A percentile compares a stretch with the other conserved stretches of the same genome.
Evolutionary conservation across 2,888 invertebrate genomes (phyloP).

Genomic region (Drosophila infuscata): DNA sequence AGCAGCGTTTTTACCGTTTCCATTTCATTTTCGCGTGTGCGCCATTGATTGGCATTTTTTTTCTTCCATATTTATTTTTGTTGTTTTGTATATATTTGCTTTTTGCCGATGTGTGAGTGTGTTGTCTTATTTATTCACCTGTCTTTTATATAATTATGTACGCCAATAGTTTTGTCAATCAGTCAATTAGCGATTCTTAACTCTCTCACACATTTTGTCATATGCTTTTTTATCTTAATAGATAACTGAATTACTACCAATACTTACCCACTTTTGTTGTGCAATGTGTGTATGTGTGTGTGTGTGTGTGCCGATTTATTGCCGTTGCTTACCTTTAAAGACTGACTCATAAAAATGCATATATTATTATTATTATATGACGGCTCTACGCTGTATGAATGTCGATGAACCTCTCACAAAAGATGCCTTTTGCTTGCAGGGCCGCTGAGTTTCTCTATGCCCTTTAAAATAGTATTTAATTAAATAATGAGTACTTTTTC

Average conservation of each 20-base stretch:
- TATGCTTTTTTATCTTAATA: conserved; percentile 47
- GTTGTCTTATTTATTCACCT: conserved; percentile 44
- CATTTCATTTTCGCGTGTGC: conserved; percentile 72
- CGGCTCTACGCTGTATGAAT: conserved; percentile 61
- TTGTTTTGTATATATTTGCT: conserved; percentile 13
- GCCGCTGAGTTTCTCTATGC: conserved; percentile 7
- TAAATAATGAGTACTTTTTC: not conserved
- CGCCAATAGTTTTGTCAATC: conserved; percentile 39
- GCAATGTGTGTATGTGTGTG: conserved; percentile 2
- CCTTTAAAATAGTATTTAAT: not conserved
- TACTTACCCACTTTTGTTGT: conserved; percentile 11
- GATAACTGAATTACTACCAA: conserved; percentile 25
- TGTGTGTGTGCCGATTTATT: conserved; percentile 15
- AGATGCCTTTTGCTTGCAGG: conserved; percentile 12
- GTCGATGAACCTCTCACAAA: conserved; percentile 60
- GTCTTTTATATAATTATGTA: conserved; percentile 59
- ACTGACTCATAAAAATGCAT: conserved; percentile 63
- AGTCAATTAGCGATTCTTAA: conserved; percentile 60
- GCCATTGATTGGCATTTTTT: conserved; percentile 66
- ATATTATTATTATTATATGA: conserved; percentile 23
- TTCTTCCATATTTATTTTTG: conserved; percentile 28
- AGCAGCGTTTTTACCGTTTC: conserved; percentile 51
- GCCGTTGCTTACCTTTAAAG: conserved; percentile 43
- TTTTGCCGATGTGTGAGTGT: conserved; percentile 18
- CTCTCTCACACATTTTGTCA: conserved; percentile 45